phyloP scores from a whole-genome alignment of 2,113 vertebrate species.

The Ifrita kowaldi region DNA sequence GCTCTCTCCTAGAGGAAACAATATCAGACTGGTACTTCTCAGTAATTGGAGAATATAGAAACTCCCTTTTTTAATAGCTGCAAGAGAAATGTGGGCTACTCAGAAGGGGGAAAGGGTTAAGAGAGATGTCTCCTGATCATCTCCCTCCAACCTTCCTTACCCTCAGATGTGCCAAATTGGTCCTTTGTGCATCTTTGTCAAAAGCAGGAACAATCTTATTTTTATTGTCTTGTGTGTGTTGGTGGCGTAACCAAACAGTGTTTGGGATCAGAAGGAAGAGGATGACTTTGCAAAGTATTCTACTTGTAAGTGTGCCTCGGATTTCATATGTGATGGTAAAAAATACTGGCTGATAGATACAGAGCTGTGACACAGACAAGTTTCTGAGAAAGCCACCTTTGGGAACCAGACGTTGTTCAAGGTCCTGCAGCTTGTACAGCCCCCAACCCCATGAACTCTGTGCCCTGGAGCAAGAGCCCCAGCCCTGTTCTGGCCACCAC shows the following conservation, averaged over 20 bases:
- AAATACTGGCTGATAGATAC: background rate
- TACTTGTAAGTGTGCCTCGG: background rate
- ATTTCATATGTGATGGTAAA: background rate
- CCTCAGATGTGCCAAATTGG: background rate
- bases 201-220: background rate
- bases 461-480: background rate
- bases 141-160: background rate
- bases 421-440: background rate
- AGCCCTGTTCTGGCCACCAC: background rate
- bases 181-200: background rate
- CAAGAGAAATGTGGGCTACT: background rate
- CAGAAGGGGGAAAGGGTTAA: background rate
- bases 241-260: background rate
- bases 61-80: background rate
- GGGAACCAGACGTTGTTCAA: background rate
- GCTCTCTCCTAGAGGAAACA: background rate
- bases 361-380: background rate
- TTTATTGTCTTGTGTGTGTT: background rate
- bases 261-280: background rate
- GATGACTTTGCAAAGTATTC: background rate
- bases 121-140: background rate
- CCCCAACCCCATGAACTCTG: background rate
- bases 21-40: background rate
- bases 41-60: background rate
- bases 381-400: background rate